Evolutionary conservation across 2,113 vertebrate species (phyloP).

Genomic region (Mugil cephalus): DNA sequence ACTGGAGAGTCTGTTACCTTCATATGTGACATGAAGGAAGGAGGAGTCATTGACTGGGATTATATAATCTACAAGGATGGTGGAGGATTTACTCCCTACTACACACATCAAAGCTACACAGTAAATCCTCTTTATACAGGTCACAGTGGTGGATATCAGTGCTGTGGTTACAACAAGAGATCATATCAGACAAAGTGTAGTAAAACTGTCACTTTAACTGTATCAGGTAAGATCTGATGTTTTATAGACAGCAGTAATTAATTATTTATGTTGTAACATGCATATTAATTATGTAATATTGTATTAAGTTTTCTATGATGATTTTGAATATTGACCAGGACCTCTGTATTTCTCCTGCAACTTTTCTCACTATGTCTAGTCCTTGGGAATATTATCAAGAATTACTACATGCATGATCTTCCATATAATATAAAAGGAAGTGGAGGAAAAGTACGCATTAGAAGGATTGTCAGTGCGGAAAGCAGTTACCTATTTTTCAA

Average conservation of each 20-base stretch:
- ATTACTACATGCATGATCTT: too few relatives aligned
- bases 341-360: too few relatives aligned
- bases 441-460: too few relatives aligned
- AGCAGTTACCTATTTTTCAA: too few relatives aligned
- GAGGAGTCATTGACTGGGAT: conserved; percentile 1
- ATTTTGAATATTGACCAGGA: too few relatives aligned
- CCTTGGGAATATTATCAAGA: too few relatives aligned
- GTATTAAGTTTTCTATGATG: too few relatives aligned
- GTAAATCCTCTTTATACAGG: fast-evolving
- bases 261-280: background rate
- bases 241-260: background rate
- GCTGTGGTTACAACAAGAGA: background rate
- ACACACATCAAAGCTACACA: fast-evolving
- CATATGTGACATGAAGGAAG: conserved; percentile 29
- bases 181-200: background rate
- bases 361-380: too few relatives aligned
- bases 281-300: too few relatives aligned
- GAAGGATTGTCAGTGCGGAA: too few relatives aligned
- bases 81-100: fast-evolving
- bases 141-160: conserved; percentile 4
- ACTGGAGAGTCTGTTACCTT: conserved; percentile 16
- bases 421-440: too few relatives aligned
- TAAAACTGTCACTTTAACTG: conserved; percentile 1
- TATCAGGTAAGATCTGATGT: background rate
- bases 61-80: background rate